Conservation (phyloP, 2,113 vertebrate species). For the Eubucco bourcierii region DNA sequence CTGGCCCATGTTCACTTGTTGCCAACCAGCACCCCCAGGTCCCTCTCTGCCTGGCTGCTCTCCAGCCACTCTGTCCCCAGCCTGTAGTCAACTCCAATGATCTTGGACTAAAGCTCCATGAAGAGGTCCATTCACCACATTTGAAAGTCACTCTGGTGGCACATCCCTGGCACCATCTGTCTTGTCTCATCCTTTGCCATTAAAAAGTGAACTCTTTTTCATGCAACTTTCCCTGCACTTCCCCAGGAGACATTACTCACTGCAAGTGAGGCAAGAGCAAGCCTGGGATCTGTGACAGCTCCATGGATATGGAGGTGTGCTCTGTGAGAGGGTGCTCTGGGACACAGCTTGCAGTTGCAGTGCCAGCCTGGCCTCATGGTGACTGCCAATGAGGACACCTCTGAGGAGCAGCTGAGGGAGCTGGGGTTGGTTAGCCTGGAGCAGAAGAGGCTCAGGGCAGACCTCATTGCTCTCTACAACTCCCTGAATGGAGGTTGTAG, state of each 20-base stretch:
- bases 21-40: no score
- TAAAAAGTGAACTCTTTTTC: fast-evolving
- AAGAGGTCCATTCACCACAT: not conserved
- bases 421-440: no score
- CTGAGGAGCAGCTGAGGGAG: no score
- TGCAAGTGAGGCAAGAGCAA: not conserved
- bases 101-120: not conserved
- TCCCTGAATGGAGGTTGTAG: no score
- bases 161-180: not conserved
- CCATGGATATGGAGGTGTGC: not conserved
- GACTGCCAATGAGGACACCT: not conserved
- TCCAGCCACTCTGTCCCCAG: no score
- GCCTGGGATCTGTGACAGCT: not conserved
- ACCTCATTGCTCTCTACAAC: no score
- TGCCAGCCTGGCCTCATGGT: fast-evolving
- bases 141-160: not conserved
- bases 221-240: not conserved
- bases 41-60: no score
- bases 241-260: not conserved
- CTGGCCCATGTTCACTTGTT: no score
- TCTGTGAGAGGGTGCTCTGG: not conserved
- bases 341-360: not conserved
- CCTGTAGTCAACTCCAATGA: not conserved
- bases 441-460: no score
- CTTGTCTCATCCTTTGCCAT: not conserved